Percentiles rank a stretch among this genome's conserved stretches.
phyloP scores from a whole-genome alignment of 2,888 invertebrate genomes.

The Hemicrepidius hirtus region DNA sequence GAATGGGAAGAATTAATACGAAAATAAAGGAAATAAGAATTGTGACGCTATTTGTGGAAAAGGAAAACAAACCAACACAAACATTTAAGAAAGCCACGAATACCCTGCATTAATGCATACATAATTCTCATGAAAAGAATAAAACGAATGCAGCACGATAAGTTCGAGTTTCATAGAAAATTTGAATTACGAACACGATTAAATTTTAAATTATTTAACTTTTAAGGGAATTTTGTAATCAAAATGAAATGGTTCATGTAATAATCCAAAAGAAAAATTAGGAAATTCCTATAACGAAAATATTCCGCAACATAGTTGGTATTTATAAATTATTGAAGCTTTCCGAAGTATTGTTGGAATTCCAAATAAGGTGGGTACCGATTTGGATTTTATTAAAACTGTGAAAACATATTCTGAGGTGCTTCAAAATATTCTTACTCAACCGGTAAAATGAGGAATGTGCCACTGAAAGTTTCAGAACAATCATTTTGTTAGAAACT shows the following conservation, averaged over 20 bases:
- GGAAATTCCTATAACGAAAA: not conserved
- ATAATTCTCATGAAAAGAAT: conserved; percentile 19
- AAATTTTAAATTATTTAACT: not conserved
- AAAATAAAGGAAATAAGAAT: not conserved
- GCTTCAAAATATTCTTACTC: conserved; percentile 1
- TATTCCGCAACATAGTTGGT: not conserved
- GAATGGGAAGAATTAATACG: not conserved
- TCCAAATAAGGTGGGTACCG: not conserved
- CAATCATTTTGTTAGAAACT: conserved; percentile 31
- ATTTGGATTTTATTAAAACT: conserved; percentile 4
- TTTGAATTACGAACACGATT: conserved; percentile 23
- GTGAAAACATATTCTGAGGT: conserved; percentile 5
- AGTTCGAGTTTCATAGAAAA: conserved; percentile 18
- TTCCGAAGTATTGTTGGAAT: not conserved
- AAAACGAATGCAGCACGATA: conserved; percentile 5
- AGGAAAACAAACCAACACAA: not conserved
- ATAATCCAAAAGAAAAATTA: not conserved
- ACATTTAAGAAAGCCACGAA: conserved; percentile 12
- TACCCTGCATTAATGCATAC: conserved; percentile 15
- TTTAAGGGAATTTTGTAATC: not conserved
- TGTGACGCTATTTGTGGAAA: not conserved
- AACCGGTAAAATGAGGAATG: conserved; percentile 20
- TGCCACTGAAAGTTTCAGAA: conserved; percentile 18
- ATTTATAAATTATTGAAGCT: not conserved
- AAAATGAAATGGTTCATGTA: not conserved